Conservation (phyloP, 1,140 invertebrate genomes). For the Kradibia gibbosae region DNA sequence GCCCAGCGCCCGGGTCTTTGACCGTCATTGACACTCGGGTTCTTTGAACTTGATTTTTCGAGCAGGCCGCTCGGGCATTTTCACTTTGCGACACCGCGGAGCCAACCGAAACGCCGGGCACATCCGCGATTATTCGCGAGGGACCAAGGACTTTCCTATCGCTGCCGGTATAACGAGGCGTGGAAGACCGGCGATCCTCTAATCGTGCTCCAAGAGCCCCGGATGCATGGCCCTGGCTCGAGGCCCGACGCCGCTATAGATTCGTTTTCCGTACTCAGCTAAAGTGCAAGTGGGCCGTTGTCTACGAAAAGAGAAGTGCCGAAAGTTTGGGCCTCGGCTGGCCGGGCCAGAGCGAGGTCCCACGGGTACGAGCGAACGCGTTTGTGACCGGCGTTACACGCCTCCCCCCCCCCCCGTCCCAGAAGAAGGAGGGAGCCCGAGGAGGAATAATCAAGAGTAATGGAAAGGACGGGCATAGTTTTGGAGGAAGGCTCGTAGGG, state of each 20-base stretch:
- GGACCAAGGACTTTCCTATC: not conserved
- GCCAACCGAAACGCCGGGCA: no score
- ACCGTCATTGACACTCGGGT: conserved; percentile 44
- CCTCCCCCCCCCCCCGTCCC: no score
- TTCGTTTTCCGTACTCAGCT: not conserved
- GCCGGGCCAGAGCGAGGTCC: no score
- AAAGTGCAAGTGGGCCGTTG: conserved; percentile 24
- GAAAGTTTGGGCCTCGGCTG: no score
- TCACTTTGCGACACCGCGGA: conserved; percentile 7
- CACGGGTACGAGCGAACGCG: no score
- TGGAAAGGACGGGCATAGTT: not conserved
- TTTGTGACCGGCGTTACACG: no score
- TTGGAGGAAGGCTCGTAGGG: not conserved
- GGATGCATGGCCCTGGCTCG: not conserved
- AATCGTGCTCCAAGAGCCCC: not conserved
- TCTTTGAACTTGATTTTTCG: conserved; percentile 33
- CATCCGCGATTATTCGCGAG: not conserved
- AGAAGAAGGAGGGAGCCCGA: not conserved
- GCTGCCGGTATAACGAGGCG: not conserved
- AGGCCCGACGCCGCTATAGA: no score
- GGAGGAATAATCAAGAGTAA: not conserved
- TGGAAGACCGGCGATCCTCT: not conserved
- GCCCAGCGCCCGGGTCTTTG: conserved; percentile 27
- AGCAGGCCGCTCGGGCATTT: not conserved
- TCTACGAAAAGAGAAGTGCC: not conserved